phyloP scores from a whole-genome alignment of 1,140 invertebrate genomes.

The Caenorhabditis latens region DNA sequence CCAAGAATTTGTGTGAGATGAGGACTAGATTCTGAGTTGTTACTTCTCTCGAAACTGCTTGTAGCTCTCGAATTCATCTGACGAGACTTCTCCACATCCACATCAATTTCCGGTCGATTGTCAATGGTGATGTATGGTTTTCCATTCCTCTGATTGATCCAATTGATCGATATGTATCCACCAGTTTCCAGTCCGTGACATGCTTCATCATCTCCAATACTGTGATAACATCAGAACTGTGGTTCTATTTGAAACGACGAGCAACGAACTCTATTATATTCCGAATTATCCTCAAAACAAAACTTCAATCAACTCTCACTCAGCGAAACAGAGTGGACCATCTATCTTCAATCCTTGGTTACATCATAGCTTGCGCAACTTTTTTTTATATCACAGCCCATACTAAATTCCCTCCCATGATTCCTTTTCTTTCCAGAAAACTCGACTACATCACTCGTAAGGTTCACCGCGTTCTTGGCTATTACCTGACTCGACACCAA shows the following conservation, averaged over 20 bases:
- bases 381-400: too few species aligned
- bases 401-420: too few species aligned
- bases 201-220: constrained; percentile 39
- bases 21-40: constrained; percentile 77
- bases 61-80: not conserved
- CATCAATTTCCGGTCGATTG: constrained; percentile 57
- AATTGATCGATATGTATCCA: constrained; percentile 62
- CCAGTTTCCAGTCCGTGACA: constrained; percentile 22
- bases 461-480: constrained; percentile 33
- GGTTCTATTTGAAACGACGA: too few species aligned
- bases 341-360: not conserved
- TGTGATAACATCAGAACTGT: not conserved
- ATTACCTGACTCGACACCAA: constrained; percentile 32
- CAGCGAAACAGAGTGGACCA: too few species aligned
- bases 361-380: not conserved
- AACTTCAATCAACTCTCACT: too few species aligned
- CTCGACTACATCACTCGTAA: constrained; percentile 42
- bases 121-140: constrained; percentile 66
- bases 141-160: constrained; percentile 65
- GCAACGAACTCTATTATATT: not conserved
- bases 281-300: not conserved
- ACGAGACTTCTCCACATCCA: constrained; percentile 53
- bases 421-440: constrained; percentile 4
- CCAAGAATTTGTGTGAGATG: constrained; percentile 79
- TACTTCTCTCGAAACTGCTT: not conserved